phyloP scores from a whole-genome alignment of 92 coral and sea anemone genomes.

The Heteractis magnifica region DNA sequence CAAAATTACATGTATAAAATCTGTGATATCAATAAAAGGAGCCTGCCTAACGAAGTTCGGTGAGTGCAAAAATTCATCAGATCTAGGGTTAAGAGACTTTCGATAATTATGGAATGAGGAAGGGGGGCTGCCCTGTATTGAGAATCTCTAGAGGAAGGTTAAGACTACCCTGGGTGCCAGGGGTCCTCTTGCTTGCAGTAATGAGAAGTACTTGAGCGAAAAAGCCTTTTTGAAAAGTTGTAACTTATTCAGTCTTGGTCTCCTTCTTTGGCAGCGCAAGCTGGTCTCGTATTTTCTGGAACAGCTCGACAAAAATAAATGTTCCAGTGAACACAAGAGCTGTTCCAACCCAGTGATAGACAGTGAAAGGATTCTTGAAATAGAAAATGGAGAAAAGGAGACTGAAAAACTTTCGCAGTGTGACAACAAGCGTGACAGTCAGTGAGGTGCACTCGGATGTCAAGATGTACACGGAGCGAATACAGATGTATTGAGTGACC shows the following conservation, averaged over 20 bases:
- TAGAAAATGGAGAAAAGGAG: conserved; percentile 79
- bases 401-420: conserved; percentile 93
- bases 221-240: neutral
- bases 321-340: conserved; percentile 84
- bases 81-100: too few relatives aligned
- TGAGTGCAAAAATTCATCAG: too few relatives aligned
- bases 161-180: too few relatives aligned
- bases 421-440: conserved; percentile 91
- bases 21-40: too few relatives aligned
- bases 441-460: conserved; percentile 93
- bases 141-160: too few relatives aligned
- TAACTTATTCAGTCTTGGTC: neutral
- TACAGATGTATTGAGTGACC: conserved; percentile 88
- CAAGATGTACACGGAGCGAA: conserved; percentile 85
- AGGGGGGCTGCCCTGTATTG: too few relatives aligned
- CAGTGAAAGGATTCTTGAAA: conserved; percentile 85
- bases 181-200: too few relatives aligned
- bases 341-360: conserved; percentile 89
- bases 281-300: conserved; percentile 58
- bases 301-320: conserved; percentile 81
- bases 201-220: too few relatives aligned
- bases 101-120: too few relatives aligned
- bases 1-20: too few relatives aligned
- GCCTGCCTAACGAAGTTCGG: too few relatives aligned
- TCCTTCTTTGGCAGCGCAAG: conserved; percentile 27